phyloP scores from a whole-genome alignment of 2,113 vertebrate genomes.

The Plecotus auritus region DNA sequence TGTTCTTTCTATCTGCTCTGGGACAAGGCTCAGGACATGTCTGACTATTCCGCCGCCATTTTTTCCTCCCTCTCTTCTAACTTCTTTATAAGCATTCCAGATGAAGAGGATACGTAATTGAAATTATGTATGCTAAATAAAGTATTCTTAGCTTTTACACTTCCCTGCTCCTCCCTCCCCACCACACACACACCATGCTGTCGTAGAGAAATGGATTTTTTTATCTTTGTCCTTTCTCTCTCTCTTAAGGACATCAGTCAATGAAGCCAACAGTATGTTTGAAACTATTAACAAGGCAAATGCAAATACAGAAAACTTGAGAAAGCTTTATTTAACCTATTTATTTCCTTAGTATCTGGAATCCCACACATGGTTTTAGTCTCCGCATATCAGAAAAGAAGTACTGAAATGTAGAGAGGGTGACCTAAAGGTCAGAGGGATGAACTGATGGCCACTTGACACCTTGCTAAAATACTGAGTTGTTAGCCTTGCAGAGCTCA shows the following conservation, averaged over 20 bases:
- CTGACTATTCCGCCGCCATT: too few relatives aligned
- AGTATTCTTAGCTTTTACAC: not conserved
- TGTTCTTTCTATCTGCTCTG: too few relatives aligned
- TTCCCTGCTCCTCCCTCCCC: too few relatives aligned
- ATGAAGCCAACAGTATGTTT: not conserved
- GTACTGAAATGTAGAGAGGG: not conserved
- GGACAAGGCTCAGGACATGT: too few relatives aligned
- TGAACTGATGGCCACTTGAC: not conserved
- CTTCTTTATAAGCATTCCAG: not conserved
- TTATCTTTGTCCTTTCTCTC: not conserved
- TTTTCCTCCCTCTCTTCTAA: not conserved
- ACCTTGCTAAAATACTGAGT: not conserved
- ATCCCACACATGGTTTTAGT: not conserved
- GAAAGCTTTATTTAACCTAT: not conserved
- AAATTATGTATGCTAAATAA: not conserved
- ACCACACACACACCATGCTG: not conserved
- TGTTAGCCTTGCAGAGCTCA: not conserved
- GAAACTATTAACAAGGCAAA: not conserved
- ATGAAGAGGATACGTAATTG: not conserved
- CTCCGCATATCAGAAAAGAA: not conserved
- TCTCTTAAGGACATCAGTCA: not conserved
- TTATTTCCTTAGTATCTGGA: not conserved
- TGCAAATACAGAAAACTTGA: not conserved
- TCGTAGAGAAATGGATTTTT: not conserved
- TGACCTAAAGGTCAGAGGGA: not conserved